These are phyloP conservation scores for Polydesmus complanatus DNA, from an alignment of 2,888 invertebrate species.

Conservation along the genomic window DNA sequence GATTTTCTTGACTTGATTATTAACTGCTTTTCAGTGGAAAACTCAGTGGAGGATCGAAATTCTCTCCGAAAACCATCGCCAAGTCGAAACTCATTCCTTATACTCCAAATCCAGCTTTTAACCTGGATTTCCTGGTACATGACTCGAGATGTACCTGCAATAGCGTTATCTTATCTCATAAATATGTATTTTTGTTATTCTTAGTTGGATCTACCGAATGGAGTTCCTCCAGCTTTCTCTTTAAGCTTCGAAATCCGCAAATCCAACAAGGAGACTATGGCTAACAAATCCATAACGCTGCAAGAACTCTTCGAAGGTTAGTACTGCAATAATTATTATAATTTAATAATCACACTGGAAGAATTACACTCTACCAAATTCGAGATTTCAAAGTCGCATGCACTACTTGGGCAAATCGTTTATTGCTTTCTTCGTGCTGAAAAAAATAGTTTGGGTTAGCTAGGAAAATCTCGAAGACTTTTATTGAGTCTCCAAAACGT, in stretches of 20 bases:
- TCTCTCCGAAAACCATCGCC: slow-evolving; percentile 29
- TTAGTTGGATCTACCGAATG: slow-evolving; percentile 22
- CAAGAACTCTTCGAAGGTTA: slow-evolving; percentile 36
- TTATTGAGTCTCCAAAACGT: too few relatives aligned
- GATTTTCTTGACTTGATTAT: not conserved
- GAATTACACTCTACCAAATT: not conserved
- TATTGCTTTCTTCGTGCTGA: too few relatives aligned
- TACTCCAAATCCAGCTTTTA: slow-evolving; percentile 35
- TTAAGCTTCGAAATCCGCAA: slow-evolving; percentile 37
- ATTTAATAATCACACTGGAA: not conserved
- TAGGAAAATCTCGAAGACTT: too few relatives aligned
- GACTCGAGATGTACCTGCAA: not conserved
- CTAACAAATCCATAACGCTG: slow-evolving; percentile 34
- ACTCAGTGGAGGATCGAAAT: not conserved
- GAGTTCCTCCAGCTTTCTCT: slow-evolving; percentile 34
- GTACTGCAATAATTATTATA: slow-evolving; percentile 17
- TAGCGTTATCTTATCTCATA: not conserved
- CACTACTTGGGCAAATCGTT: too few relatives aligned
- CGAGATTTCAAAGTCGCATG: too few relatives aligned
- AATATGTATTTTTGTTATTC: not conserved
- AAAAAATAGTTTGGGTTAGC: too few relatives aligned
- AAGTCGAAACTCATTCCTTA: slow-evolving; percentile 36
- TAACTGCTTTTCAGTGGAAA: not conserved
- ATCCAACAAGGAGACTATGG: slow-evolving; percentile 37
- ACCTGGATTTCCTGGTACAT: slow-evolving; percentile 33